Conservation (phyloP, 2,797 vertebrate genomes). For the Sitta carolinensis region DNA sequence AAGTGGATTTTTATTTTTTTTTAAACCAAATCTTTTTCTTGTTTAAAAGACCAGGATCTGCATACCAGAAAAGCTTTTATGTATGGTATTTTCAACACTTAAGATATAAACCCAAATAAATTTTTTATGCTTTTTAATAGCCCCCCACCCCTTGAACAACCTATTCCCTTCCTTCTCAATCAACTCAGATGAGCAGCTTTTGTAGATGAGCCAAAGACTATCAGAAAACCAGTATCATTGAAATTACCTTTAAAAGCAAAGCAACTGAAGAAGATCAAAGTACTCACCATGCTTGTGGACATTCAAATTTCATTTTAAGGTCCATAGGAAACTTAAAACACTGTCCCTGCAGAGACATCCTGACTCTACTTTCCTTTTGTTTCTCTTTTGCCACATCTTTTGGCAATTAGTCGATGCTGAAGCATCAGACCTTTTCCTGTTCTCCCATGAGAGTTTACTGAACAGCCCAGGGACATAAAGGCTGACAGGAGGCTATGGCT, state of each 20-base stretch:
- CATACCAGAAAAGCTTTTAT: neutral
- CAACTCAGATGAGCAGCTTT: neutral
- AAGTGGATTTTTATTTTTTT: neutral
- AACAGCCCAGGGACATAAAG: neutral
- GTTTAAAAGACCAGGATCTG: neutral
- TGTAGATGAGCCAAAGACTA: neutral
- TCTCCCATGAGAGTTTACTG: neutral
- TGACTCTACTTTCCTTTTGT: neutral
- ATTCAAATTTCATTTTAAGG: neutral
- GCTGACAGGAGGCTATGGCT: accelerated
- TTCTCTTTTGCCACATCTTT: neutral
- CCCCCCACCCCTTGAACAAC: accelerated
- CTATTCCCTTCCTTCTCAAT: neutral
- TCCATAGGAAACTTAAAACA: neutral
- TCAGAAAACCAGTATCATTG: neutral
- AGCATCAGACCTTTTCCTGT: neutral
- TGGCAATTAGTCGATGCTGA: neutral
- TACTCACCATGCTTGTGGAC: neutral
- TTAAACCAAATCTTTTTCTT: neutral
- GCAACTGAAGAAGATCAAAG: neutral
- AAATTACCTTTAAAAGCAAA: slow-evolving; percentile 2
- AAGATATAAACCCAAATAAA: neutral
- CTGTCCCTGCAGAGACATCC: neutral
- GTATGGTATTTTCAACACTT: neutral
- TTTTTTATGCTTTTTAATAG: neutral